These are phyloP conservation scores for Gnatocerus cornutus DNA, from an alignment of 2,888 invertebrate species.

Conservation along the genomic window DNA sequence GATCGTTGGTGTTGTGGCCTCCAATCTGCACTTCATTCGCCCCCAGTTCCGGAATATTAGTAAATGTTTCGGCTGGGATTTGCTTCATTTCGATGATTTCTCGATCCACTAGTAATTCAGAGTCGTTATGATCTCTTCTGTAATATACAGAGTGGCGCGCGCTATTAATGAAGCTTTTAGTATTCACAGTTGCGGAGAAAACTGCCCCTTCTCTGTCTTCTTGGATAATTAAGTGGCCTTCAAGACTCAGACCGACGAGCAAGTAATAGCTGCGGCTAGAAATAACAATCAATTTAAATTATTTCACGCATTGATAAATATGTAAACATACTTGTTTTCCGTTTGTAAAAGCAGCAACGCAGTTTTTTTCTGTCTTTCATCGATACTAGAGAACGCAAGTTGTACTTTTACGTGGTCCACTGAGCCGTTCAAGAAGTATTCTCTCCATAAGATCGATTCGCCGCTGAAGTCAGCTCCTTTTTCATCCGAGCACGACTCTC, in stretches of 20 bases:
- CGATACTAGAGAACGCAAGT: slow-evolving; percentile 89
- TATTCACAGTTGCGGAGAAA: slow-evolving; percentile 83
- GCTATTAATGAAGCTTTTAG: slow-evolving; percentile 87
- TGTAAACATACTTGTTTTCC: slow-evolving; percentile 79
- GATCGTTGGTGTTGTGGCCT: slow-evolving; percentile 88
- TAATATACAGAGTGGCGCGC: slow-evolving; percentile 85
- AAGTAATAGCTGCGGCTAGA: slow-evolving; percentile 87
- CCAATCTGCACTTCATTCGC: slow-evolving; percentile 91
- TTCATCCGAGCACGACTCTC: slow-evolving; percentile 90
- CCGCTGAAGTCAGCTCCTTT: slow-evolving; percentile 93
- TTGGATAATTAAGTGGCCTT: slow-evolving; percentile 88
- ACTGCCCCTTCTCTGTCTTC: slow-evolving; percentile 87
- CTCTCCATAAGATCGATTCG: slow-evolving; percentile 86
- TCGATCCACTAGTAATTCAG: slow-evolving; percentile 83
- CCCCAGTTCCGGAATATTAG: slow-evolving; percentile 80
- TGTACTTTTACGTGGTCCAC: slow-evolving; percentile 87
- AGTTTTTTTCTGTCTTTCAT: slow-evolving; percentile 84
- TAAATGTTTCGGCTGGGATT: slow-evolving; percentile 80
- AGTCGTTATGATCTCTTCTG: slow-evolving; percentile 80
- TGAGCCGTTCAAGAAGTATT: slow-evolving; percentile 81
- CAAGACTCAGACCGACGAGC: slow-evolving; percentile 85
- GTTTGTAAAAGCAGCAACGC: slow-evolving; percentile 87
- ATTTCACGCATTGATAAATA: neutral
- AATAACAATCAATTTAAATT: slow-evolving; percentile 33
- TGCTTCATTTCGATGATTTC: slow-evolving; percentile 82